Evolutionary conservation across 2,888 invertebrate genomes (phyloP), one percentile per base, ranked within the genome.

Genomic region (Drosophila formosana): DNA sequence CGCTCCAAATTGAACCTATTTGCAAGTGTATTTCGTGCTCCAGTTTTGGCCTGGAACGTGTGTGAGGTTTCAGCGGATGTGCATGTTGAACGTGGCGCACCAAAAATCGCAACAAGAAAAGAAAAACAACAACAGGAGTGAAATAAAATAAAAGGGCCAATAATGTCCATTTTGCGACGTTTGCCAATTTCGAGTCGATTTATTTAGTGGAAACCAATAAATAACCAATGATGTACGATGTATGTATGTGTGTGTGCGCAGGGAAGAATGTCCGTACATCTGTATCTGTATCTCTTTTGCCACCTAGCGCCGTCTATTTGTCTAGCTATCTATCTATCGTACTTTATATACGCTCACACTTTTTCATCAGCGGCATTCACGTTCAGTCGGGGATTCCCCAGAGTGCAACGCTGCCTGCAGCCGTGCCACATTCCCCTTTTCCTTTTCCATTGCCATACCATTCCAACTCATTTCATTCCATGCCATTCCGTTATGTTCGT

Each of bases 91-190:
- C 70, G 64, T 68, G 72, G 56, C 34, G 37, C 56, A 47, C 18
- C 62, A 63, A 62, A 60, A 8, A 39, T 23, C 39, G 58, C 8
- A 18, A 45, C n/a, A 49, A 53, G 23, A 23, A 47, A 47, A 49
- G 9, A 13, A 13, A 41, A 39, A 37, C 37, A n/a, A n/a, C 37
- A 37, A 37, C n/a, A 37, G 11, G n/a, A 58, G 23, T 8, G 28
- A 47, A 49, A 45, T n/a, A 57, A 32, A 50, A 39, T 46, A 61
- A 60, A 61, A 37, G 67, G 85, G 86, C 85, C 85, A 84, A 88
- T 88, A 82, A 83, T 85, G 83, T 85, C 85, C 83, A 77, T 84
- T 88, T 88, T 82, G 83, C 82, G 83, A 88, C 83, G 83, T 88
- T 82, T 85, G 83, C 86, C 83, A 84, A 88, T 84, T 84, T 85